These are phyloP conservation scores for Resseliella maxima DNA, from an alignment of 2,888 invertebrate species.

Conservation along the genomic window DNA sequence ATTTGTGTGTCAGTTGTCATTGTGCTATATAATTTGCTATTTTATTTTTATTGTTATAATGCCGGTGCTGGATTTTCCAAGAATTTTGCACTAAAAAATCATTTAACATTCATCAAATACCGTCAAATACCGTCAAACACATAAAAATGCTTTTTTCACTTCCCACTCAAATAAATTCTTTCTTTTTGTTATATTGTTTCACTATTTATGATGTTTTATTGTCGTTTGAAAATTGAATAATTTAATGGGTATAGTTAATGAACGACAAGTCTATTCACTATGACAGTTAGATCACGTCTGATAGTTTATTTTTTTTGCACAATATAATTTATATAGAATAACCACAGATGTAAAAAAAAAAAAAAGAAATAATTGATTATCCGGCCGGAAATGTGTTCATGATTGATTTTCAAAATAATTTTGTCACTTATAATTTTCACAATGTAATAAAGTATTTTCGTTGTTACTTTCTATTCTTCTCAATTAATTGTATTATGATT, in stretches of 20 bases:
- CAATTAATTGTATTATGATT: too few species aligned
- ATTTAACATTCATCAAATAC: background rate
- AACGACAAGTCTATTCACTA: background rate
- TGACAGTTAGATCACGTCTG: background rate
- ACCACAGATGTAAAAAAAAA: too few species aligned
- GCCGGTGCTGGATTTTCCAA: background rate
- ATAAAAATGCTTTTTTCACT: background rate
- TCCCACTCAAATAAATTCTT: too few species aligned
- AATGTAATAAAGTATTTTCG: too few species aligned
- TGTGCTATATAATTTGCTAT: background rate
- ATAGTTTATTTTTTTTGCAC: background rate
- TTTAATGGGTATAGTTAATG: background rate
- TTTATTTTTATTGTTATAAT: background rate
- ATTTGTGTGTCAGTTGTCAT: background rate
- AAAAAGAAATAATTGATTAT: too few species aligned
- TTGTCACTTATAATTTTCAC: too few species aligned
- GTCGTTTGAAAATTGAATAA: too few species aligned
- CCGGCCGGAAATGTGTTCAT: too few species aligned
- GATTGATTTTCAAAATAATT: too few species aligned
- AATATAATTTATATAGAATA: constrained; percentile 15
- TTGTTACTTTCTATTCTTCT: too few species aligned
- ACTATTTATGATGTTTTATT: background rate
- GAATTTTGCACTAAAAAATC: background rate
- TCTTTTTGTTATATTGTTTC: too few species aligned
- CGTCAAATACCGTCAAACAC: background rate